These are phyloP conservation scores for Lagorchestes hirsutus DNA, from an alignment of 2,797 vertebrate genomes.

Conservation along the genomic window DNA sequence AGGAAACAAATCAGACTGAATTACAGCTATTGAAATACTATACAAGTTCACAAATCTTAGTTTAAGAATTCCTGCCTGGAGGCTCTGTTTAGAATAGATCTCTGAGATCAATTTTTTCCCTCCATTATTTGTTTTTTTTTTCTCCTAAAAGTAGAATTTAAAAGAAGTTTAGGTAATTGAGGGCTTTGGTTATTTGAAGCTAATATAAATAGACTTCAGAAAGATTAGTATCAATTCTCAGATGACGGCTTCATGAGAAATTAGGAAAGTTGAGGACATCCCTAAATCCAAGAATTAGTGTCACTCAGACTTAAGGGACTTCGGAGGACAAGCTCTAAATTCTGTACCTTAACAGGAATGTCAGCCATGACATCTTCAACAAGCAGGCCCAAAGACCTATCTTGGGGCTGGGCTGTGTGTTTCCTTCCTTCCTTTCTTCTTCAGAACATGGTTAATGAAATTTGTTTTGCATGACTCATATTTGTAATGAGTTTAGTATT, in stretches of 20 bases:
- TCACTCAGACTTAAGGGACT: neutral
- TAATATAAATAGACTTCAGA: conserved; percentile 16
- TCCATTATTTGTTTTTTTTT: conserved; percentile 8
- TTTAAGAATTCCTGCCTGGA: neutral
- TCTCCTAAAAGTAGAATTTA: conserved; percentile 18
- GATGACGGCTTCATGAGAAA: neutral
- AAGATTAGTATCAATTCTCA: conserved; percentile 32
- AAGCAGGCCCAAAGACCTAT: neutral
- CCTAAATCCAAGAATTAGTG: neutral
- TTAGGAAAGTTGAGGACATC: conserved; percentile 5
- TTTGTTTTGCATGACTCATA: neutral
- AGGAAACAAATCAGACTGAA: neutral
- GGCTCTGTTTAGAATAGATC: conserved; percentile 15
- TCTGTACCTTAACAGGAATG: neutral
- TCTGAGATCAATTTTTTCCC: conserved; percentile 18
- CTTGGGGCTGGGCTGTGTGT: neutral
- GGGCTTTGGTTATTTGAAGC: conserved; percentile 8
- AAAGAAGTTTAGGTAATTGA: conserved; percentile 32
- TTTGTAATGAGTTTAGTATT: neutral
- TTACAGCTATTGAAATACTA: neutral
- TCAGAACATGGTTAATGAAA: neutral
- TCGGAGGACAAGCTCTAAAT: neutral
- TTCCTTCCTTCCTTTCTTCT: neutral
- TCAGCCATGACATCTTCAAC: neutral
- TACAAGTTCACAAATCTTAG: neutral